These are phyloP conservation scores for Venusia cambrica DNA, from an alignment of 2,888 invertebrate genomes.

Conservation along the genomic window DNA sequence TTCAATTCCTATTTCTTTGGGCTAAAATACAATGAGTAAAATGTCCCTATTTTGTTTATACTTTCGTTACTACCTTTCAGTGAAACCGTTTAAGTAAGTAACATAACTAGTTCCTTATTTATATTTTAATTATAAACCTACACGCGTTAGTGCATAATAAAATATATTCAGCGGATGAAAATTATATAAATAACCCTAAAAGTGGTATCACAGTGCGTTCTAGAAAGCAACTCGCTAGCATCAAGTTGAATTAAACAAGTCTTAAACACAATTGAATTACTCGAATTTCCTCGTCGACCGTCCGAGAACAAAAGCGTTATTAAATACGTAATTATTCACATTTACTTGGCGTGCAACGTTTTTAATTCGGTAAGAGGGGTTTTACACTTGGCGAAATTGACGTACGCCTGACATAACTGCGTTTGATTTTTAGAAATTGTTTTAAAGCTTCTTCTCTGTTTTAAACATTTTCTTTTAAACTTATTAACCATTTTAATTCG, in stretches of 20 bases:
- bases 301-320: constrained; percentile 79
- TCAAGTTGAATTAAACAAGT: constrained; percentile 70
- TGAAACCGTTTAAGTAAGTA: too few relatives aligned
- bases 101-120: too few relatives aligned
- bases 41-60: too few relatives aligned
- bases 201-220: constrained; percentile 43
- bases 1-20: too few relatives aligned
- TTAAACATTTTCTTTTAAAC: too few relatives aligned
- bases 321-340: constrained; percentile 81
- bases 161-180: neutral
- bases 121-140: constrained; percentile 1
- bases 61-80: too few relatives aligned
- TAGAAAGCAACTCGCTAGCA: constrained; percentile 65
- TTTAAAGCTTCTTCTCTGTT: too few relatives aligned
- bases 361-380: constrained; percentile 23
- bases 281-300: constrained; percentile 73
- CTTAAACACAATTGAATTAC: constrained; percentile 81
- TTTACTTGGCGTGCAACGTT: constrained; percentile 77
- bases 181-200: constrained; percentile 34
- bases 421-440: too few relatives aligned
- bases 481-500: too few relatives aligned
- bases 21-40: too few relatives aligned
- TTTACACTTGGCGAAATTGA: constrained; percentile 14
- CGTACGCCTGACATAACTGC: too few relatives aligned
- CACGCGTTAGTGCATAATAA: neutral